phyloP scores from a whole-genome alignment of 1,140 invertebrate species.

The Leptonema lineaticorne region DNA sequence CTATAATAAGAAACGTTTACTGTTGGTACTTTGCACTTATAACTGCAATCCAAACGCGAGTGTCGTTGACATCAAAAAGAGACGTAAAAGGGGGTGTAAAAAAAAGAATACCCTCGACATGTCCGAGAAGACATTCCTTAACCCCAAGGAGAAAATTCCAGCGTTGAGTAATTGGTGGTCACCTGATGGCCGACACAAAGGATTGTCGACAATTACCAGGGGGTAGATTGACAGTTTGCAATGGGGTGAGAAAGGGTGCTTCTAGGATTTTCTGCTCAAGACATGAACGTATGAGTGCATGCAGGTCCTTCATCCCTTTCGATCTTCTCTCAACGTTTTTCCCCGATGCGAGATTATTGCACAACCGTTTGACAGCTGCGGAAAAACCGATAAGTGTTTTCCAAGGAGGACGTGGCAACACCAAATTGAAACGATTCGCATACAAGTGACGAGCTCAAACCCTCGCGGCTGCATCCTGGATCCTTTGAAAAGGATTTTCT shows the following conservation, averaged over 20 bases:
- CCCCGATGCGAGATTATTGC: slow-evolving; percentile 22
- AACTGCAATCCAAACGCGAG: background rate
- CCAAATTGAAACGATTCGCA: slow-evolving; percentile 27
- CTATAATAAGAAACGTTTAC: too few relatives aligned
- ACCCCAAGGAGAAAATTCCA: background rate
- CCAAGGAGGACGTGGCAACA: slow-evolving; percentile 1
- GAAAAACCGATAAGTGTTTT: slow-evolving; percentile 5
- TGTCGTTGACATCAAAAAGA: slow-evolving; percentile 10
- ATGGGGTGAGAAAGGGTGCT: background rate
- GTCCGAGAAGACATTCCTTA: background rate
- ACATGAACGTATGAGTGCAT: too few relatives aligned
- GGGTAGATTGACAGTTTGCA: too few relatives aligned
- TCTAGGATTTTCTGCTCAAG: slow-evolving; percentile 25
- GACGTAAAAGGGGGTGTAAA: background rate
- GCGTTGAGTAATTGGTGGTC: slow-evolving; percentile 12
- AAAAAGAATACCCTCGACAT: background rate
- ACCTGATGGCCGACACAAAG: slow-evolving; percentile 30
- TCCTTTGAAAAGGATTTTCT: slow-evolving; percentile 1
- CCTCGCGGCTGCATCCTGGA: background rate
- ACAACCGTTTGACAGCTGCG: slow-evolving; percentile 25
- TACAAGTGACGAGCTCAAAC: slow-evolving; percentile 12
- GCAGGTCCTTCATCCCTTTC: slow-evolving; percentile 21
- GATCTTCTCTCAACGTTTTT: background rate
- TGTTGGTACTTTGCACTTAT: too few relatives aligned
- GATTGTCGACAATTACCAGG: slow-evolving; percentile 34